Conservation (phyloP, 2,888 invertebrate species). For the Crioceris asparagi region DNA sequence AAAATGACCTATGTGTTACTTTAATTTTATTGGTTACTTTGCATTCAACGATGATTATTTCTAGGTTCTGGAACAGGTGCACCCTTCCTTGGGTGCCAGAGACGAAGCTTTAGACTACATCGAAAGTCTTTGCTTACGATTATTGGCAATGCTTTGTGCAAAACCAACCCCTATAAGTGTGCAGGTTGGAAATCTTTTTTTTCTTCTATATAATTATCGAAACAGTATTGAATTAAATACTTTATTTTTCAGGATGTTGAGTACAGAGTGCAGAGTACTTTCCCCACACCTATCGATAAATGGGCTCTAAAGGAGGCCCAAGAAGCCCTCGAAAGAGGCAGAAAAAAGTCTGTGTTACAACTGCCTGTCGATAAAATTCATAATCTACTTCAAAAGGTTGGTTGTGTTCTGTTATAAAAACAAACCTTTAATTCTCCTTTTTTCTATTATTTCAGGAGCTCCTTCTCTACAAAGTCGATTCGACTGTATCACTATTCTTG, state of each 20-base stretch:
- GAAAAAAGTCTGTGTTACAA: slow-evolving; percentile 65
- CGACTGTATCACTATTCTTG: slow-evolving; percentile 79
- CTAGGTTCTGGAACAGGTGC: slow-evolving; percentile 83
- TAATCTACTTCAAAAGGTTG: slow-evolving; percentile 69
- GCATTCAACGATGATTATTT: slow-evolving; percentile 2
- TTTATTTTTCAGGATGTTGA: slow-evolving; percentile 67
- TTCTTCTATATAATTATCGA: no score
- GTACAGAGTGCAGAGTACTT: slow-evolving; percentile 80
- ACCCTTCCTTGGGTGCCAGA: slow-evolving; percentile 73
- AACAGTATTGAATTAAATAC: no score
- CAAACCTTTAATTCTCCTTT: not conserved
- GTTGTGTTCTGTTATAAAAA: slow-evolving; percentile 5
- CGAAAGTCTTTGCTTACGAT: slow-evolving; percentile 78
- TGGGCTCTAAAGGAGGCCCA: slow-evolving; percentile 89
- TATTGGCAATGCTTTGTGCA: slow-evolving; percentile 80
- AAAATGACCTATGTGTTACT: no score
- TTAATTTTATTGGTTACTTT: no score
- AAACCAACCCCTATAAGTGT: slow-evolving; percentile 74
- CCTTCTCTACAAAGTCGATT: slow-evolving; percentile 75
- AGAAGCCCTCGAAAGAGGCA: slow-evolving; percentile 68
- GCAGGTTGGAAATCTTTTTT: slow-evolving; percentile 40
- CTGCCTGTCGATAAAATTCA: slow-evolving; percentile 82
- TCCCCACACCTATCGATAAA: slow-evolving; percentile 90
- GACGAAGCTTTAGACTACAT: slow-evolving; percentile 89
- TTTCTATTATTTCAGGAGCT: slow-evolving; percentile 55